Evolutionary conservation across 2,113 vertebrate species (phyloP).

Genomic region (Nothobranchius kuhntae): DNA sequence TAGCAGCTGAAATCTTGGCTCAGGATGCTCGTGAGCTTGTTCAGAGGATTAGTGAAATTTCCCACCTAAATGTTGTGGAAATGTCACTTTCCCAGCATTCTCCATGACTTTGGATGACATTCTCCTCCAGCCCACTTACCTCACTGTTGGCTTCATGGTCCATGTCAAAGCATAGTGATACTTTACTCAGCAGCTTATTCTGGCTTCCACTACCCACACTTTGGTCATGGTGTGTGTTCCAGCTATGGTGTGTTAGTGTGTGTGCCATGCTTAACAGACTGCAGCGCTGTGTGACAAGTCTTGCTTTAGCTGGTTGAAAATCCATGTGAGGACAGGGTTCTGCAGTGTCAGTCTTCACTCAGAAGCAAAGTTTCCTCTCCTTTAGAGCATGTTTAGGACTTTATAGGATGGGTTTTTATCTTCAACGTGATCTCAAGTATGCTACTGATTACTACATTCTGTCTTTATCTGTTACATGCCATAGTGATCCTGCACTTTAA

Average conservation of each 20-base stretch:
- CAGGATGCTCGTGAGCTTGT: not conserved
- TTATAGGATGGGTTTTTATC: not conserved
- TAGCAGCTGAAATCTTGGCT: conserved; percentile 19
- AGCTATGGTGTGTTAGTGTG: conserved; percentile 50
- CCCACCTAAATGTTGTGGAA: conserved; percentile 35
- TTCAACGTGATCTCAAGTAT: not conserved
- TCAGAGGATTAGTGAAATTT: conserved; percentile 35
- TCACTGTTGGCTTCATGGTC: conserved; percentile 38
- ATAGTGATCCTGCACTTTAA: not conserved
- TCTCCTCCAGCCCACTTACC: conserved; percentile 53
- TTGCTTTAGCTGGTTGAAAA: conserved; percentile 38
- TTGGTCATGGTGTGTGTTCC: conserved; percentile 63
- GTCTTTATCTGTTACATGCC: not conserved
- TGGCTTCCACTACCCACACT: conserved; percentile 50
- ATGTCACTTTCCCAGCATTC: conserved; percentile 54
- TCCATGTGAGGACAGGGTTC: conserved; percentile 26
- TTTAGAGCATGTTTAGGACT: not conserved
- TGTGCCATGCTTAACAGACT: conserved; percentile 64
- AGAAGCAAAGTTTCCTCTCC: not conserved
- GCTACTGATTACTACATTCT: not conserved
- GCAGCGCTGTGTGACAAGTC: conserved; percentile 61
- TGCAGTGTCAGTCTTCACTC: not conserved
- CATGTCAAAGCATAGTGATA: conserved; percentile 47
- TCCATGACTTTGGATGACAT: conserved; percentile 66
- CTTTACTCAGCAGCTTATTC: conserved; percentile 69